Conservation (phyloP, 1,140 invertebrate genomes). For the Batillaria attramentaria region DNA sequence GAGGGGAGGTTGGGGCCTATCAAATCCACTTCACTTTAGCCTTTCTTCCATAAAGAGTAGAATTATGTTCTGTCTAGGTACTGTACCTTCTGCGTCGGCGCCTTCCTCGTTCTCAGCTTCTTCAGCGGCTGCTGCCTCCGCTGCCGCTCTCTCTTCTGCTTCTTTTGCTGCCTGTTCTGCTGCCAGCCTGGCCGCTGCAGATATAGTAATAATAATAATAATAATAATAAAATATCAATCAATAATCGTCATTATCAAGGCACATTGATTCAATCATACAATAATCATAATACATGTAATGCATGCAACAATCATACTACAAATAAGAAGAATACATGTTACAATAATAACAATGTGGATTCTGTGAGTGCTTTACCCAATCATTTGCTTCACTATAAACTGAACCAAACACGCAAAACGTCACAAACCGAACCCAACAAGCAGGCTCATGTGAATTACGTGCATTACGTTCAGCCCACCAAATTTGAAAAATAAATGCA, state of each 20-base stretch:
- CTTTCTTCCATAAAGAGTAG: too few species aligned
- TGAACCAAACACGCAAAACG: too few species aligned
- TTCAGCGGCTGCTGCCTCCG: constrained; percentile 20
- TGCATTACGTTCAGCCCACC: too few species aligned
- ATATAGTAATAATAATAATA: constrained; percentile 4
- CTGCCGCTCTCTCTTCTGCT: constrained; percentile 33
- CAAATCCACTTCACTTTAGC: too few species aligned
- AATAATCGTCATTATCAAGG: not conserved
- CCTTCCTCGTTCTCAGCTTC: constrained; percentile 20
- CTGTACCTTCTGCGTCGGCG: constrained; percentile 6
- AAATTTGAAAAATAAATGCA: too few species aligned
- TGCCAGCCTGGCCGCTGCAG: constrained; percentile 15
- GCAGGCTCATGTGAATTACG: too few species aligned
- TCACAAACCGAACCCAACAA: too few species aligned
- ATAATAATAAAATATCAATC: constrained; percentile 4
- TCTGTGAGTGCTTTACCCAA: too few species aligned
- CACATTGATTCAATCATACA: not conserved
- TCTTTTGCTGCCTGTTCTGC: constrained; percentile 28
- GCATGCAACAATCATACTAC: too few species aligned
- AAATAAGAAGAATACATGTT: too few species aligned
- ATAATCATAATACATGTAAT: constrained; percentile 15
- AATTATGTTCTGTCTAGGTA: not conserved
- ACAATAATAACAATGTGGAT: too few species aligned
- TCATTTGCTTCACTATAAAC: too few species aligned
- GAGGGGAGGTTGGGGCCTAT: not conserved